Conservation (phyloP, 2,888 invertebrate species). For the Hirtodrosophila duncani region DNA sequence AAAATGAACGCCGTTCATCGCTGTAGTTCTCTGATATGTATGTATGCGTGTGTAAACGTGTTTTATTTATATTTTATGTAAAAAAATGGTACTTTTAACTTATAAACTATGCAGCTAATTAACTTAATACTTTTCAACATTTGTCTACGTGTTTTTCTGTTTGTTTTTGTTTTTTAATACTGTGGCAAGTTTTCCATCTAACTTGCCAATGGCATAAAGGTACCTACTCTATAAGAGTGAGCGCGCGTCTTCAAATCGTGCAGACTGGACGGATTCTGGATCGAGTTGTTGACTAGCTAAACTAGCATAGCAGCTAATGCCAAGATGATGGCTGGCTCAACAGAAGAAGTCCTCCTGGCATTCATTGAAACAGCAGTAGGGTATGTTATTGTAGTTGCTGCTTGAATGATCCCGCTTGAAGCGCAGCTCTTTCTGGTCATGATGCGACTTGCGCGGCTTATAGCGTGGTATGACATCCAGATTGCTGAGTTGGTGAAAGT, state of each 20-base stretch:
- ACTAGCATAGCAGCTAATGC: neutral
- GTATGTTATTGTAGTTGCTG: slow-evolving; percentile 59
- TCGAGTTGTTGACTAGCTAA: slow-evolving; percentile 44
- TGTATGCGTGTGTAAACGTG: no score
- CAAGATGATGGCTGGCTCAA: slow-evolving; percentile 22
- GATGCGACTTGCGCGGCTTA: slow-evolving; percentile 64
- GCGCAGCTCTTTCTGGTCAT: slow-evolving; percentile 57
- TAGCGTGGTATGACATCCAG: slow-evolving; percentile 72
- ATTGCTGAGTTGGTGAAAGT: slow-evolving; percentile 64
- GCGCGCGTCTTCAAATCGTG: slow-evolving; percentile 46
- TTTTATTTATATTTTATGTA: no score
- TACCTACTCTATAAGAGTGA: slow-evolving; percentile 67
- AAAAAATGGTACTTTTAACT: no score
- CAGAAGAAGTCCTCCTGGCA: slow-evolving; percentile 76
- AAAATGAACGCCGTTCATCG: no score
- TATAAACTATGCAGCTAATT: no score
- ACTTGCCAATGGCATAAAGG: no score
- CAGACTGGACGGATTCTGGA: slow-evolving; percentile 54
- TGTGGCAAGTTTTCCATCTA: no score
- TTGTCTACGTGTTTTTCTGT: no score
- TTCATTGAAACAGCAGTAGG: slow-evolving; percentile 72
- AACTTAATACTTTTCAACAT: no score
- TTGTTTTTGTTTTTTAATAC: no score
- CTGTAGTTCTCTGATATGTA: no score
- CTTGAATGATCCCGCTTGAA: slow-evolving; percentile 64